These are phyloP conservation scores for Amblyopsis hoosieri DNA, from an alignment of 2,797 vertebrate genomes.

Conservation along the genomic window DNA sequence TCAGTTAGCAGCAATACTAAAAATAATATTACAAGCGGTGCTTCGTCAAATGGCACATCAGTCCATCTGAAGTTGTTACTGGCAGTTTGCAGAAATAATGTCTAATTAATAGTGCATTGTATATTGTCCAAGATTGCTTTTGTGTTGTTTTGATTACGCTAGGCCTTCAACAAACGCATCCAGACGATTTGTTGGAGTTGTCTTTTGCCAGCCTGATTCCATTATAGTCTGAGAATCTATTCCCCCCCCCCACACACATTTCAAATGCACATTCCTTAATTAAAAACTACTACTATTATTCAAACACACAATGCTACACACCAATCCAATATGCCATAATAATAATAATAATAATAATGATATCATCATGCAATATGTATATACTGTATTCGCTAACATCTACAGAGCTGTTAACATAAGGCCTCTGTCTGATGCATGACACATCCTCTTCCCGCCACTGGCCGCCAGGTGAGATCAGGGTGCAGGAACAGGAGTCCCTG, in stretches of 20 bases:
- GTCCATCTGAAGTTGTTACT: background rate
- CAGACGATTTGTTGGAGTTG: conserved; percentile 22
- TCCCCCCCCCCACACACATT: background rate
- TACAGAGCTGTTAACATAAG: background rate
- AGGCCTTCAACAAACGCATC: conserved; percentile 40
- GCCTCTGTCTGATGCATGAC: background rate
- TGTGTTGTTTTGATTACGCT: conserved; percentile 17
- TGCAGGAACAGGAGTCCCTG: conserved; percentile 81
- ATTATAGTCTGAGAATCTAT: conserved; percentile 18
- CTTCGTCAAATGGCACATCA: background rate
- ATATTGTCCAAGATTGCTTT: too few relatives aligned
- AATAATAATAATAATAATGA: background rate
- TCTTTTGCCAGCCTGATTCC: conserved; percentile 21
- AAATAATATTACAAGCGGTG: background rate
- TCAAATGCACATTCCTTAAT: background rate
- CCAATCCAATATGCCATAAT: background rate
- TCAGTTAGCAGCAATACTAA: background rate
- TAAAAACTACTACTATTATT: background rate
- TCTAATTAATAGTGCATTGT: too few relatives aligned
- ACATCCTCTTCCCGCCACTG: background rate
- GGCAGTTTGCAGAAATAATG: conserved; percentile 8
- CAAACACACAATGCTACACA: conserved; percentile 6
- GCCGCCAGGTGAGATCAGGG: conserved; percentile 83
- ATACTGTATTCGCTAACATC: too few relatives aligned
- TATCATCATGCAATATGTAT: background rate